These are phyloP conservation scores for Lepilemur septentrionalis DNA, from an alignment of 2,797 vertebrate genomes.

Conservation along the genomic window DNA sequence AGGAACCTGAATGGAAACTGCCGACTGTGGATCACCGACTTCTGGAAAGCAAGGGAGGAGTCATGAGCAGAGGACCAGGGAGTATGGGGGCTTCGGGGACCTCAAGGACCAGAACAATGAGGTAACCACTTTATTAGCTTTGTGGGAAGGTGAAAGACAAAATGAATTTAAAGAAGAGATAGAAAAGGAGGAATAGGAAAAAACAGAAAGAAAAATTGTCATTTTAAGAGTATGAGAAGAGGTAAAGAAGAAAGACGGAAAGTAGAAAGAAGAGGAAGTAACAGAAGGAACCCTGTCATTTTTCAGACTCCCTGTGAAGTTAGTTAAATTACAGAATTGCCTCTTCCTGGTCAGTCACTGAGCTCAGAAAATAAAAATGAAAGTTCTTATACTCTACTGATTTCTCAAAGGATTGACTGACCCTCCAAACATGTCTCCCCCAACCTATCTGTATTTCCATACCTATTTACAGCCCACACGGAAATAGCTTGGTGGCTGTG, in stretches of 20 bases:
- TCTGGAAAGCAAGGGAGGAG: constrained; percentile 81
- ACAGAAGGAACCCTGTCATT: not conserved
- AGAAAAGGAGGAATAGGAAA: not conserved
- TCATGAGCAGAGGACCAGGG: not conserved
- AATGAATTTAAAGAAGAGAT: not conserved
- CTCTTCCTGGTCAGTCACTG: not conserved
- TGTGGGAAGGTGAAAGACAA: not conserved
- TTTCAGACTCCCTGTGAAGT: not conserved
- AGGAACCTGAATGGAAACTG: constrained; percentile 94
- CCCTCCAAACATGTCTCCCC: not conserved
- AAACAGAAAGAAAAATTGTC: not conserved
- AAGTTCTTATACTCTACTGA: not conserved
- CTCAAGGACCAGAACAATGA: not conserved
- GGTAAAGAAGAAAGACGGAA: not conserved
- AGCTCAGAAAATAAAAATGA: not conserved
- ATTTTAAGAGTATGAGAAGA: not conserved
- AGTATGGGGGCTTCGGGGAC: not conserved
- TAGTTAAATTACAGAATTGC: not conserved
- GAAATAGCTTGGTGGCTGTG: not conserved
- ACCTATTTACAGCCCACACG: not conserved
- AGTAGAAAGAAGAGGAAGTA: not conserved
- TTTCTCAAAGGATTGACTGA: not conserved
- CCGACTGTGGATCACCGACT: constrained; percentile 89
- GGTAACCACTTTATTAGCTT: not conserved
- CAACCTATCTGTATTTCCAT: not conserved